These are phyloP conservation scores for Sebastes fasciatus DNA, from an alignment of 2,113 vertebrate species.

Conservation along the genomic window DNA sequence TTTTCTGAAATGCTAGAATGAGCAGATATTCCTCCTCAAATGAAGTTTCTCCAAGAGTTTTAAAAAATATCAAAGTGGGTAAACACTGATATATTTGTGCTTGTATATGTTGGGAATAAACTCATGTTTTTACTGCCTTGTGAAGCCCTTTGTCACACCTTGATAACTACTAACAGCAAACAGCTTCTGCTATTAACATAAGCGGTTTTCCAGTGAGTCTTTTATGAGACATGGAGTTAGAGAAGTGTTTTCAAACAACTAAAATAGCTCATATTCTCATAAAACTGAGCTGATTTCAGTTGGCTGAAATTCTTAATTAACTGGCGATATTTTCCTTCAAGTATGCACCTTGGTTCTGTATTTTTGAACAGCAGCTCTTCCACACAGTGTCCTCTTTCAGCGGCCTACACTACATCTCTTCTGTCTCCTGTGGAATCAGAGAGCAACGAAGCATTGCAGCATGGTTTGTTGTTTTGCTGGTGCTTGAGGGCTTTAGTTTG, in stretches of 20 bases:
- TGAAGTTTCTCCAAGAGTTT: background rate
- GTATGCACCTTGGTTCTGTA: conserved; percentile 6
- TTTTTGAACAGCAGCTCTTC: conserved; percentile 9
- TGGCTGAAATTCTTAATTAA: conserved; percentile 30
- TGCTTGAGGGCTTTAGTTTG: conserved; percentile 79
- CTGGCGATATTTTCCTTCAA: background rate
- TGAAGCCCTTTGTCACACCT: background rate
- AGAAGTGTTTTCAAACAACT: background rate
- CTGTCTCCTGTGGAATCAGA: conserved; percentile 79
- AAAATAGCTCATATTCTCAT: background rate
- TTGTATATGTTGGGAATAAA: background rate
- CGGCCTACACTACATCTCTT: conserved; percentile 59
- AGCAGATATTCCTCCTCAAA: background rate
- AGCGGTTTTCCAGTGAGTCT: background rate
- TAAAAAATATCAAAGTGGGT: background rate
- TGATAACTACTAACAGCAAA: background rate
- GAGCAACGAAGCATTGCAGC: conserved; percentile 72
- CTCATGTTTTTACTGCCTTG: background rate
- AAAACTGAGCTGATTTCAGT: background rate
- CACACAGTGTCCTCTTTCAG: conserved; percentile 58
- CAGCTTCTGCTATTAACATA: background rate
- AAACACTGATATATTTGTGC: background rate
- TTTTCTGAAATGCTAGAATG: background rate
- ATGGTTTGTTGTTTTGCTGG: conserved; percentile 77
- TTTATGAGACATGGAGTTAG: background rate